Percentiles rank a stretch among this genome's conserved stretches.
Conservation (phyloP, 1,140 invertebrate species). For the Marisa cornuarietis region DNA sequence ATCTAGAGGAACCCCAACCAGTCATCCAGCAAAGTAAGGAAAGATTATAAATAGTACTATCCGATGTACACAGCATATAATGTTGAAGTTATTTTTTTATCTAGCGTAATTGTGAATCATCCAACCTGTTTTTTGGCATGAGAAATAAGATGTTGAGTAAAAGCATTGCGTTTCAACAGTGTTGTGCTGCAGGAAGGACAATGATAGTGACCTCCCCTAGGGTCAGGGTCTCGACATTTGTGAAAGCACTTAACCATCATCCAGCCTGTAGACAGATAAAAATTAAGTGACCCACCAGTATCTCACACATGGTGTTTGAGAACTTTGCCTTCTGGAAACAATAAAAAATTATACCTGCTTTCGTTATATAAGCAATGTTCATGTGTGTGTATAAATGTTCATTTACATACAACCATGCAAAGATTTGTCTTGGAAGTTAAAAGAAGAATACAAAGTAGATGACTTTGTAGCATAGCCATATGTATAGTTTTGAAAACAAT, state of each 20-base stretch:
- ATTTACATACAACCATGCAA: no score
- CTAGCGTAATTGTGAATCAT: not conserved
- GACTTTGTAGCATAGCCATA: not conserved
- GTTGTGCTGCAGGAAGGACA: conserved; percentile 15
- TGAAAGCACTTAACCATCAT: conserved; percentile 26
- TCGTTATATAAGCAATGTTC: no score
- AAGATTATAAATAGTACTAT: no score
- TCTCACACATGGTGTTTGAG: no score
- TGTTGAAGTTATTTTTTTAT: not conserved
- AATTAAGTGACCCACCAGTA: not conserved
- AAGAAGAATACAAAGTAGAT: not conserved
- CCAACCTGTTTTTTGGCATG: conserved; percentile 11
- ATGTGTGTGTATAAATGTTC: no score
- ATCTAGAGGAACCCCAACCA: no score
- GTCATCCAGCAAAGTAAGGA: no score
- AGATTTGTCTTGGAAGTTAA: not conserved
- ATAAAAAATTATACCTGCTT: no score
- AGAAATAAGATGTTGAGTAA: conserved; percentile 11
- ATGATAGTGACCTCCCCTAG: conserved; percentile 26
- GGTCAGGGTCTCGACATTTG: conserved; percentile 7
- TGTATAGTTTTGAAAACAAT: no score
- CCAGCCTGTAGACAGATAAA: conserved; percentile 8
- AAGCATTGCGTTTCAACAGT: conserved; percentile 18
- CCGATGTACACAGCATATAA: no score
- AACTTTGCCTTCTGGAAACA: no score